Conservation (phyloP, 2,888 invertebrate genomes). For the Sabatieria punctata region DNA sequence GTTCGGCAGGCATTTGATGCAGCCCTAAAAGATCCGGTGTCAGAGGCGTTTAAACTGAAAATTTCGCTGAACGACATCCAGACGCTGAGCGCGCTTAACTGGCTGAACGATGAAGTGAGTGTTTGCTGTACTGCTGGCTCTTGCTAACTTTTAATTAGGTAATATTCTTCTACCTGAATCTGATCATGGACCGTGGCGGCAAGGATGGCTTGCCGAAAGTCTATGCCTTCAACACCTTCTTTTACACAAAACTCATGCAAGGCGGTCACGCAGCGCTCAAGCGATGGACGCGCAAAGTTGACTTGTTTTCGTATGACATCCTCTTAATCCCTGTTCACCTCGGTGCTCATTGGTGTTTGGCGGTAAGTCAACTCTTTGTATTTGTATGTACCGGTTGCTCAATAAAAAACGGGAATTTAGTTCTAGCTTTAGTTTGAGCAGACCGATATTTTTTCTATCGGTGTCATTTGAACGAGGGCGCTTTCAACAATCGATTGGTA, state of each 20-base stretch:
- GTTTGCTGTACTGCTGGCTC: neutral
- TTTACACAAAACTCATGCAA: constrained; percentile 63
- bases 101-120: constrained; percentile 66
- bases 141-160: constrained; percentile 37
- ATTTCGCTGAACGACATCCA: constrained; percentile 60
- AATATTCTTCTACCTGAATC: constrained; percentile 89
- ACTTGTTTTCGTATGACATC: no score
- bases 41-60: constrained; percentile 43
- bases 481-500: neutral
- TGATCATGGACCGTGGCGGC: constrained; percentile 60
- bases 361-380: constrained; percentile 43
- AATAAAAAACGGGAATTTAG: no score
- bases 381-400: neutral
- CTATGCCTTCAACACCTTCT: constrained; percentile 86
- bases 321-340: constrained; percentile 89
- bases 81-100: constrained; percentile 62
- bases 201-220: constrained; percentile 50
- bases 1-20: no score
- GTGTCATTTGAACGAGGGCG: neutral
- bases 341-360: constrained; percentile 89
- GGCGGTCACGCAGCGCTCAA: constrained; percentile 60
- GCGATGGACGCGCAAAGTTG: constrained; percentile 67
- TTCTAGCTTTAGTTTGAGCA: no score
- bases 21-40: constrained; percentile 47
- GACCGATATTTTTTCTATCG: neutral